A percentile compares a stretch with the other conserved stretches of the same genome.
Conservation (phyloP, 2,113 vertebrate genomes). For the Antechinus flavipes region DNA sequence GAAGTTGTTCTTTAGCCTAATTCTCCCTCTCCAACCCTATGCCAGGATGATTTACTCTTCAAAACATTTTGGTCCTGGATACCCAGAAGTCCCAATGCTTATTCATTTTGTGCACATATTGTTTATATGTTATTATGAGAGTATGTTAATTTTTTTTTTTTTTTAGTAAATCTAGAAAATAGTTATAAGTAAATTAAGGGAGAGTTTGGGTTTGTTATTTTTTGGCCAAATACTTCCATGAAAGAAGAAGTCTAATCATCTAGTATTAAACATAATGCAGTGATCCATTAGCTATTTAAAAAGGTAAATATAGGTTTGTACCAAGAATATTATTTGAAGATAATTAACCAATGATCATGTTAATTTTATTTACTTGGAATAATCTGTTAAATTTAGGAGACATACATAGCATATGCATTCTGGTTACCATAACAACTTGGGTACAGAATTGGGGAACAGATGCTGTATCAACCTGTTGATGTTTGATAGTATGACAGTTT, state of each 20-base stretch:
- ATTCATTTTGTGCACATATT: constrained; percentile 14
- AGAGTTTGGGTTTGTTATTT: constrained; percentile 16
- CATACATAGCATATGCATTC: constrained; percentile 61
- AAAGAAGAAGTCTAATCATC: constrained; percentile 6
- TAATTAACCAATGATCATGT: constrained; percentile 62
- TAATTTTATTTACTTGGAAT: constrained; percentile 79
- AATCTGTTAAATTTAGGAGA: constrained; percentile 76
- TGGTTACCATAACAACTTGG: constrained; percentile 78
- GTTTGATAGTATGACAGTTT: constrained; percentile 66
- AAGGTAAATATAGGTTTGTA: constrained; percentile 65
- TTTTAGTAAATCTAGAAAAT: constrained; percentile 33
- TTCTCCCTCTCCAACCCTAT: not conserved
- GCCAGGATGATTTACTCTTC: not conserved
- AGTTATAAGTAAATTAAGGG: not conserved
- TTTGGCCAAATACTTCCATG: constrained; percentile 44
- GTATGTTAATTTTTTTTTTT: not conserved
- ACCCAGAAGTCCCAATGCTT: not conserved
- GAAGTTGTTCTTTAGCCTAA: not conserved
- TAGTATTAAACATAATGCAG: constrained; percentile 59
- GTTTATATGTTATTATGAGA: constrained; percentile 24
- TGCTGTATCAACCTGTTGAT: constrained; percentile 75
- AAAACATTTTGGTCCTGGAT: not conserved
- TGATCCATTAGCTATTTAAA: constrained; percentile 57
- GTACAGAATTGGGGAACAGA: constrained; percentile 73
- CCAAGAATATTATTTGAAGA: constrained; percentile 68